Evolutionary conservation across 2,797 vertebrate species (phyloP), one percentile per base, ranked within the genome.

Genomic region (Myotis findleyi): DNA sequence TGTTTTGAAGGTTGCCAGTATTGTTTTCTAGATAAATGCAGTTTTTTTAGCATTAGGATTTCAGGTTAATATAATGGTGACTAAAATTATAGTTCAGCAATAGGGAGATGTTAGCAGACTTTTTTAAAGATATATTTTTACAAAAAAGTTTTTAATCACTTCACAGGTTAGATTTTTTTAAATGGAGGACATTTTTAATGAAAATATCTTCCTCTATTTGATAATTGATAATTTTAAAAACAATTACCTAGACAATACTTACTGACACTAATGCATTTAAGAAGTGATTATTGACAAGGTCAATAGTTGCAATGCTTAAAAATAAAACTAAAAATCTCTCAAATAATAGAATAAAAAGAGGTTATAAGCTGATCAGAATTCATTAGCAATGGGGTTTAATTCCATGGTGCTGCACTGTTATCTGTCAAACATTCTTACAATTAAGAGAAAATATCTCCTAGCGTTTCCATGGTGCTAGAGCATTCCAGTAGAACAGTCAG

Each of bases 401-500:
- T 98, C 97, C 69, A 87, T 82, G 89, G 95, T 92, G 92, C 97
- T 93, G 97, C 95, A 95, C 97, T 96, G 95, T 89, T 98, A 98
- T 98, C 98, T 98, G 98, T 98, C 98, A 98, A 76, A 98, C 96
- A 97, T 98, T 98, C 97, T 97, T 96, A 98, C 96, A 98, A 97
- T 98, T 98, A 98, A 97, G 91, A 97, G 97, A 97, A 98, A 98
- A 98, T 97, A 98, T 98, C 98, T 98, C 95, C 97, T 77, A 96
- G 97, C 2, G 98, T 99, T 99, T 98, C 98, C 98, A 98, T 98
- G 98, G 98, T 97, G 96, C 97, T 97, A 86, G 89, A 98, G 98
- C 97, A 94, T 98, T 98, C 96, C 97, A 97, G 96, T 97, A 96
- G 98, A 98, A 89, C 97, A 98, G 95, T 94, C 98, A 98, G 97